A percentile compares a stretch with the other conserved stretches of the same genome.
phyloP scores from a whole-genome alignment of 1,140 invertebrate genomes.

The Trypoxylus dichotomus region DNA sequence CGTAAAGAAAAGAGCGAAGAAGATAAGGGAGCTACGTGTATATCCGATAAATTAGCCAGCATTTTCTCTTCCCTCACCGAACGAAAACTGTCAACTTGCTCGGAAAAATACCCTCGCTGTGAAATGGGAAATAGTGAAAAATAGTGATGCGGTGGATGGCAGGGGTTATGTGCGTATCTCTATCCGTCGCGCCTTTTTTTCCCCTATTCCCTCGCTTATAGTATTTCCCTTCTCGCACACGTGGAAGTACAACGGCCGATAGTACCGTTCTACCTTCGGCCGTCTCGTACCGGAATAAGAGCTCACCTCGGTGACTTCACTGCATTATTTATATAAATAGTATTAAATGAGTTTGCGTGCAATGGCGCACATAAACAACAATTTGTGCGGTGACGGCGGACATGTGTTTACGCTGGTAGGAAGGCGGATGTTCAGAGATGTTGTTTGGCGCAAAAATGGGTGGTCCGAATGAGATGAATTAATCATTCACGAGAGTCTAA shows the following conservation, averaged over 20 bases:
- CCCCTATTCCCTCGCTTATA: neutral
- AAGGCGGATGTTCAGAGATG: neutral
- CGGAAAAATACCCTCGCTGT: neutral
- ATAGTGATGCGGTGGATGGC: neutral
- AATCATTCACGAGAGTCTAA: neutral
- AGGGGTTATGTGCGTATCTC: neutral
- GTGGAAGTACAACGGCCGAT: neutral
- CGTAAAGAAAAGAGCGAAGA: too few species aligned
- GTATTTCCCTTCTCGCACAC: neutral
- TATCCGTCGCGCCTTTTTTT: neutral
- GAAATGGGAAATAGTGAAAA: neutral
- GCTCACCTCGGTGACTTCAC: neutral
- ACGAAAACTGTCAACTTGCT: neutral
- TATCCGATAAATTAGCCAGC: neutral
- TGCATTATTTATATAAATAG: conserved; percentile 25
- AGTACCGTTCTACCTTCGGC: neutral
- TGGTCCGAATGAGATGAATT: neutral
- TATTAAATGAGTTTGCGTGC: conserved; percentile 16
- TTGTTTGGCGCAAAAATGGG: neutral
- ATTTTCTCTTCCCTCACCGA: neutral
- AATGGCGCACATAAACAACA: conserved; percentile 22
- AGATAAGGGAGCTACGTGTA: neutral
- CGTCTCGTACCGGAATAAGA: neutral
- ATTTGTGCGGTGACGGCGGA: neutral
- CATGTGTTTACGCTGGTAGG: neutral